A percentile compares a stretch with the other conserved stretches of the same genome.
Conservation (phyloP, 1,140 invertebrate species). For the Tetragnatha versicolor region DNA sequence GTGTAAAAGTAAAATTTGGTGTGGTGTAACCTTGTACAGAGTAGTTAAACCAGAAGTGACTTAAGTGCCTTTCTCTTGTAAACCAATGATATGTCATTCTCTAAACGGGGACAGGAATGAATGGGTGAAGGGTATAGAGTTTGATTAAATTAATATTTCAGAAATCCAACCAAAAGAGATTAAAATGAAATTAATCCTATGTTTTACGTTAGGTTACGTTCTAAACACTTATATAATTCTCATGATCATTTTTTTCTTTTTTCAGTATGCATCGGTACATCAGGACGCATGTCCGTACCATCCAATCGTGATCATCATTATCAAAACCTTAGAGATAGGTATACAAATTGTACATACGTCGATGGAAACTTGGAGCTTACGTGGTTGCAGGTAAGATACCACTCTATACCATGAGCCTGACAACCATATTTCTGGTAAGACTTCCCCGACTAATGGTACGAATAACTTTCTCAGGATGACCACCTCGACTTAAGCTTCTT, state of each 20-base stretch:
- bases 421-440: not conserved
- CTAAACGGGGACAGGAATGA: too few species aligned
- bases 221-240: not conserved
- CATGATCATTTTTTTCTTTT: not conserved
- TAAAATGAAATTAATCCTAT: not conserved
- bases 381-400: conserved; percentile 75
- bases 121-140: too few species aligned
- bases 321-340: conserved; percentile 86
- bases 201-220: not conserved
- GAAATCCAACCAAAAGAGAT: too few species aligned
- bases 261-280: conserved; percentile 93
- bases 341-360: conserved; percentile 97
- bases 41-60: too few species aligned
- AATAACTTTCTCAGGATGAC: conserved; percentile 69
- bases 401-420: not conserved
- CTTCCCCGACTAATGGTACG: not conserved
- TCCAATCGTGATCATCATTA: conserved; percentile 90
- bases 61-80: too few species aligned
- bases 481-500: conserved; percentile 88
- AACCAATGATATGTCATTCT: too few species aligned
- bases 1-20: too few species aligned
- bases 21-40: too few species aligned
- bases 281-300: conserved; percentile 88
- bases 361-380: conserved; percentile 96
- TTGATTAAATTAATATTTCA: too few species aligned